Percentiles rank a stretch among this genome's conserved stretches.
Conservation (phyloP, 2,888 invertebrate genomes). For the Stenolophus ochropezus region DNA sequence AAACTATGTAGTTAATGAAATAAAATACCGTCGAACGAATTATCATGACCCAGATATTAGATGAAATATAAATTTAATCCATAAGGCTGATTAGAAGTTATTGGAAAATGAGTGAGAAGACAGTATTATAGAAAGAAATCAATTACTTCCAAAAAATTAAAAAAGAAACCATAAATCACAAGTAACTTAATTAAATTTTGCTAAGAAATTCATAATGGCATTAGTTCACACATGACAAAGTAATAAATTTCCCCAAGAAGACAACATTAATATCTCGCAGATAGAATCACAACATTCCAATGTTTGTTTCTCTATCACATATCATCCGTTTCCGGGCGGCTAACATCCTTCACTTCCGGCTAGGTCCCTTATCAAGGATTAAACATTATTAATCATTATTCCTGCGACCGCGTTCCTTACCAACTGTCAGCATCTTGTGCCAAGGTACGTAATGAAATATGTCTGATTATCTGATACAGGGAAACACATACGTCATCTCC, state of each 20-base stretch:
- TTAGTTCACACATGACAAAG: neutral
- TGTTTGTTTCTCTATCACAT: conserved; percentile 29
- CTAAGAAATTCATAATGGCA: neutral
- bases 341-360: conserved; percentile 22
- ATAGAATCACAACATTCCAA: conserved; percentile 15
- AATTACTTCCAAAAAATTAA: neutral
- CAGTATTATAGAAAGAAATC: neutral
- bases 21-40: too few relatives aligned
- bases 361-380: conserved; percentile 43
- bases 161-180: neutral
- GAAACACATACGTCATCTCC: neutral
- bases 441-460: conserved; percentile 30
- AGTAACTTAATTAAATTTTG: neutral
- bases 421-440: conserved; percentile 51
- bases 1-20: too few relatives aligned
- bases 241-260: conserved; percentile 3
- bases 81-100: too few relatives aligned
- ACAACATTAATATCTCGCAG: neutral
- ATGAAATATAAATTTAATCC: too few relatives aligned
- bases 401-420: conserved; percentile 23
- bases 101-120: neutral
- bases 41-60: too few relatives aligned
- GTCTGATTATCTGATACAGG: conserved; percentile 27
- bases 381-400: conserved; percentile 53
- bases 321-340: conserved; percentile 19